These are phyloP conservation scores for Coregonus ussuriensis DNA, from an alignment of 2,797 vertebrate genomes.

Conservation along the genomic window DNA sequence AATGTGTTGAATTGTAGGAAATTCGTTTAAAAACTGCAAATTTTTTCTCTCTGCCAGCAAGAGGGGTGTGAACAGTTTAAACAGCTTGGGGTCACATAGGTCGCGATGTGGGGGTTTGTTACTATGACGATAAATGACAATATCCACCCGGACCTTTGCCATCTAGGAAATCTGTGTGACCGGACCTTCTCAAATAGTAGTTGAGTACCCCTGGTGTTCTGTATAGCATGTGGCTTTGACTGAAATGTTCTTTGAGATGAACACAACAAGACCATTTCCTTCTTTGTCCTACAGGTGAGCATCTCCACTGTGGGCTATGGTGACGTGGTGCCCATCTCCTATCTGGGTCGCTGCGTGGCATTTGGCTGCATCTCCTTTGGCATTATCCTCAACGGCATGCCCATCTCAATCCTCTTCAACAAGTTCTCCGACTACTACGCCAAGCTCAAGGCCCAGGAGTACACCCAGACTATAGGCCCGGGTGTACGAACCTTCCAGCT, in stretches of 20 bases:
- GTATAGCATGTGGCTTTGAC: neutral
- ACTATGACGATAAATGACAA: no score
- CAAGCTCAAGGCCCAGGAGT: conserved; percentile 87
- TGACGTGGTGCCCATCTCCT: conserved; percentile 84
- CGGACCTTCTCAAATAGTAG: no score
- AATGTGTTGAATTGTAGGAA: no score
- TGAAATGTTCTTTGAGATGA: neutral
- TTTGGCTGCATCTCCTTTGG: conserved; percentile 91
- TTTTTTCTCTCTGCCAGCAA: no score
- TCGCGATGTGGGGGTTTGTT: no score
- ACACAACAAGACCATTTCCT: neutral
- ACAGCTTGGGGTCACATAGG: no score
- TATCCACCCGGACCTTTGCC: no score
- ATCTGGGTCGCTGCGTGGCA: conserved; percentile 84
- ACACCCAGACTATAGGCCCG: conserved; percentile 70
- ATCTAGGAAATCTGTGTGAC: no score
- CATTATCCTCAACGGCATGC: conserved; percentile 93
- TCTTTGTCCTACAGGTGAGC: conserved; percentile 78
- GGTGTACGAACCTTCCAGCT: conserved; percentile 68
- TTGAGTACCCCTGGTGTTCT: neutral
- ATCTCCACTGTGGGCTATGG: conserved; percentile 93
- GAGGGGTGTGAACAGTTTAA: no score
- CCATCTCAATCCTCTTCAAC: conserved; percentile 93
- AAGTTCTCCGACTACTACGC: conserved; percentile 93
- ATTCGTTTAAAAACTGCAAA: no score